Base-by-base conservation (phyloP, 2,888 invertebrate species). In the Caenorhabditis afra region DNA sequence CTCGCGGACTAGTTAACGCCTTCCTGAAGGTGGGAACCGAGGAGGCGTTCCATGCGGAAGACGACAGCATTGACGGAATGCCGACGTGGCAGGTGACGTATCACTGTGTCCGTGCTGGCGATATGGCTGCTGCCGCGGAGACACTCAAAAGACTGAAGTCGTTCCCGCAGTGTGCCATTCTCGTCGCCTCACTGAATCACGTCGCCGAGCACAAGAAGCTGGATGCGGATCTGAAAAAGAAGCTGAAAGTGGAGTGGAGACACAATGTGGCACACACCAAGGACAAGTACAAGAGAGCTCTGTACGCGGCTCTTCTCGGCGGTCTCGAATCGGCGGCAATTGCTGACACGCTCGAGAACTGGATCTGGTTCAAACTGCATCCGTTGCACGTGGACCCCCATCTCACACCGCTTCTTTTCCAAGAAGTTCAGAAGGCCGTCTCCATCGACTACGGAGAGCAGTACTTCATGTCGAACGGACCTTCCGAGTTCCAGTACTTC, bases 341-440 rank as follows among this genome's bases (percentile, higher is more conserved):
- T 0, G 75, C 81, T 12, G 85, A 86, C 44, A 87, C 82, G n/a
- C 75, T 89, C 74, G 89, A 89, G 75, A 86, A 89, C 47, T 89
- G 89, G 89, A 78, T 89, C 41, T 89, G 89, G 89, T 83, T 86
- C 55, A 84, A 87, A 52, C 78, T 89, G 45, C 61, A 84, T 44
- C 75, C 82, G 10, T 82, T 87, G n/a, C 82, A 82, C 37, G 79
- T 88, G 16, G 85, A 89, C 65, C 83, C 84, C 29, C 74, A 83
- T 12, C 68, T 87, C 18, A 79, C 84, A 1, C 66, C 79, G 12
- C 53, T 82, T n/a, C 64, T 85, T n/a, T 87, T 86, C 66, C 70
- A 77, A 20, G 88, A 87, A 45, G 82, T 89, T 18, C 89, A 89
- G 74, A 87, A 83, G 37, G 80, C 80, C 12, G 81, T 89, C 14